phyloP scores from a whole-genome alignment of 2,888 invertebrate species.

The Ptychoptera albimana region DNA sequence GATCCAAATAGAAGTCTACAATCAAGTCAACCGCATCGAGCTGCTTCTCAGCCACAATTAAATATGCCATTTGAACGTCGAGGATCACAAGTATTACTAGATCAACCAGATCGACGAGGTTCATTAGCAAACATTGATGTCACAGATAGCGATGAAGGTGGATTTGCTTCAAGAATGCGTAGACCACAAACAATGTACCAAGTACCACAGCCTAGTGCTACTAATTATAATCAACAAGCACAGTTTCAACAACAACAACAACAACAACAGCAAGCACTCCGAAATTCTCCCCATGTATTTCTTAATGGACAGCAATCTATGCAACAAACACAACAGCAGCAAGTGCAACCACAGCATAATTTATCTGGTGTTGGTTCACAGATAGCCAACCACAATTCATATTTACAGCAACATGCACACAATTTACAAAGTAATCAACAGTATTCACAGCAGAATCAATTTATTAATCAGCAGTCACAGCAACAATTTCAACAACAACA shows the following conservation, averaged over 20 bases:
- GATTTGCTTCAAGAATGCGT: slow-evolving; percentile 26
- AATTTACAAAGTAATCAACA: slow-evolving; percentile 2
- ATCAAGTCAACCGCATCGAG: slow-evolving; percentile 26
- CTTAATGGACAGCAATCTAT: slow-evolving; percentile 5
- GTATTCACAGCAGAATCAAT: too few relatives aligned
- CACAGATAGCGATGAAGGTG: slow-evolving; percentile 44
- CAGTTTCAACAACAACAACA: slow-evolving; percentile 5
- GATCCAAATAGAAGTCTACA: not conserved
- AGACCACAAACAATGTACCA: slow-evolving; percentile 12
- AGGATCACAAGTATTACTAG: slow-evolving; percentile 9
- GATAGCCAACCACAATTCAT: not conserved
- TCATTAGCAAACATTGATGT: slow-evolving; percentile 42
- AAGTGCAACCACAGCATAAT: not conserved
- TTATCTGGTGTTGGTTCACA: not conserved
- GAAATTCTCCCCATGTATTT: slow-evolving; percentile 11
- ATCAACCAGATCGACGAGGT: slow-evolving; percentile 30
- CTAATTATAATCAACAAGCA: not conserved
- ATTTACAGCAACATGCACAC: slow-evolving; percentile 2
- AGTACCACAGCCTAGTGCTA: slow-evolving; percentile 6
- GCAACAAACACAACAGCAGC: not conserved
- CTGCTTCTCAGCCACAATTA: slow-evolving; percentile 52
- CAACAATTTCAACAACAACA: not conserved
- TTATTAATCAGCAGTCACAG: not conserved
- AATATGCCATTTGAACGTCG: slow-evolving; percentile 12
- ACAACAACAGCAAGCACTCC: slow-evolving; percentile 5